A percentile compares a stretch with the other conserved stretches of the same genome.
These are phyloP conservation scores for Macheiramphus alcinus DNA, from an alignment of 2,113 vertebrate genomes.

Conservation along the genomic window DNA sequence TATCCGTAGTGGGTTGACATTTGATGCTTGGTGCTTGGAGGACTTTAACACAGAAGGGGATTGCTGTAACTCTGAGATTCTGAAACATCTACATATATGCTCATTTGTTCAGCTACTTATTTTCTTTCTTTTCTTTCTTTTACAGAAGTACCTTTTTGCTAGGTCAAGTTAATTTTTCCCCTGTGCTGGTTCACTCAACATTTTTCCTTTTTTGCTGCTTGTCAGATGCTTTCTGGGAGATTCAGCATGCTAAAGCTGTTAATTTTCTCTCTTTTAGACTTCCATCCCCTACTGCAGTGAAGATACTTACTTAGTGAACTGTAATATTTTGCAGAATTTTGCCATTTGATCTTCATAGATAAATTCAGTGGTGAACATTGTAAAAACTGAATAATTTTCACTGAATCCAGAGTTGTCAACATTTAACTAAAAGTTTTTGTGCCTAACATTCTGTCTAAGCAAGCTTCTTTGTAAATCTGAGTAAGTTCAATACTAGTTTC, in stretches of 20 bases:
- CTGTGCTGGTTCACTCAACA: not conserved
- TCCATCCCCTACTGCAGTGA: conserved; percentile 1
- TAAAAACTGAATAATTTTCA: conserved; percentile 43
- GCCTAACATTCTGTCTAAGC: not conserved
- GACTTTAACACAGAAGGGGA: not conserved
- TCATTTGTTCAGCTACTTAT: not conserved
- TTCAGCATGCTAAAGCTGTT: not conserved
- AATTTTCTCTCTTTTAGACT: conserved; percentile 2
- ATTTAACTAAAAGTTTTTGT: not conserved
- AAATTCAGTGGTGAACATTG: not conserved
- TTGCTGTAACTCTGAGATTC: not conserved
- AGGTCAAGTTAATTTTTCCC: not conserved
- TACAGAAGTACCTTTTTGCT: conserved; percentile 12
- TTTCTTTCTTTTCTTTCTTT: not conserved
- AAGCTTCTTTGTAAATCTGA: not conserved
- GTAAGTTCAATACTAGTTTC: not conserved
- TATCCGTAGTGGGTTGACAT: not conserved
- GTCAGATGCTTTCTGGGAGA: not conserved
- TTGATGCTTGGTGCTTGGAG: not conserved
- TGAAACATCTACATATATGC: not conserved
- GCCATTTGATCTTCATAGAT: not conserved
- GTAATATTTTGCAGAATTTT: conserved; percentile 33
- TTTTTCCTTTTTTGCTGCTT: not conserved
- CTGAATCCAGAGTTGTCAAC: not conserved
- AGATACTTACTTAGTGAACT: not conserved